These are phyloP conservation scores for Enteromius trimaculatus DNA, from an alignment of 2,797 vertebrate genomes.

Conservation along the genomic window DNA sequence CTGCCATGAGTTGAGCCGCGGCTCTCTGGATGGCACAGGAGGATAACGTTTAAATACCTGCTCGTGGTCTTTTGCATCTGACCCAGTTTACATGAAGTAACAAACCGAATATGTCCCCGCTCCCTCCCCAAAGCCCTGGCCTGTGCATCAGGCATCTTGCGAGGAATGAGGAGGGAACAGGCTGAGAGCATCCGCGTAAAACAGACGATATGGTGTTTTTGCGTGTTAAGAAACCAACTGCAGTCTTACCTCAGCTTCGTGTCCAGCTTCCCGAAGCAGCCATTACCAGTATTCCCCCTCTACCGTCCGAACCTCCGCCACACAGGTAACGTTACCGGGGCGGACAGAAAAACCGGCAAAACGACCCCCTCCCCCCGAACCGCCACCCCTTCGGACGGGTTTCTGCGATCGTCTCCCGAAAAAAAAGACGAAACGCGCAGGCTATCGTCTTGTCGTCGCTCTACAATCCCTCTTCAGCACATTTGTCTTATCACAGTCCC, in stretches of 20 bases:
- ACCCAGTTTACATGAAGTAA: slow-evolving; percentile 54
- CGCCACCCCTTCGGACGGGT: slow-evolving; percentile 67
- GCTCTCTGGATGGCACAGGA: slow-evolving; percentile 9
- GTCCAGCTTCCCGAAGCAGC: slow-evolving; percentile 80
- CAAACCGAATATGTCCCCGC: slow-evolving; percentile 37
- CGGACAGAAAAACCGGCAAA: slow-evolving; percentile 62
- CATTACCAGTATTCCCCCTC: slow-evolving; percentile 78
- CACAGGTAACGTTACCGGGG: slow-evolving; percentile 58
- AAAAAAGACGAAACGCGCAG: slow-evolving; percentile 25
- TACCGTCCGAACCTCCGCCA: slow-evolving; percentile 74
- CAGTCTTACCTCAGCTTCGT: slow-evolving; percentile 82
- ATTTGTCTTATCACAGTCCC: slow-evolving; percentile 39
- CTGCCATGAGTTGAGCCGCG: slow-evolving; percentile 13
- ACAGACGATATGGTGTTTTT: not conserved
- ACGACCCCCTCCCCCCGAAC: slow-evolving; percentile 74
- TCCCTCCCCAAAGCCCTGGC: slow-evolving; percentile 52
- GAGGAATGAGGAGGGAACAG: slow-evolving; percentile 16
- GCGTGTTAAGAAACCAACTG: slow-evolving; percentile 40
- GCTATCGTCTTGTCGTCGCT: slow-evolving; percentile 36
- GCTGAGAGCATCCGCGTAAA: slow-evolving; percentile 4
- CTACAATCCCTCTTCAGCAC: slow-evolving; percentile 48
- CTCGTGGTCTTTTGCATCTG: slow-evolving; percentile 41
- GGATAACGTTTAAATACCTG: slow-evolving; percentile 38
- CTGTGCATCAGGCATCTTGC: slow-evolving; percentile 54
- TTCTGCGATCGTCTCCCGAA: slow-evolving; percentile 65